Evolutionary conservation across 2,113 vertebrate genomes (phyloP).

Genomic region (Peromyscus polionotus): DNA sequence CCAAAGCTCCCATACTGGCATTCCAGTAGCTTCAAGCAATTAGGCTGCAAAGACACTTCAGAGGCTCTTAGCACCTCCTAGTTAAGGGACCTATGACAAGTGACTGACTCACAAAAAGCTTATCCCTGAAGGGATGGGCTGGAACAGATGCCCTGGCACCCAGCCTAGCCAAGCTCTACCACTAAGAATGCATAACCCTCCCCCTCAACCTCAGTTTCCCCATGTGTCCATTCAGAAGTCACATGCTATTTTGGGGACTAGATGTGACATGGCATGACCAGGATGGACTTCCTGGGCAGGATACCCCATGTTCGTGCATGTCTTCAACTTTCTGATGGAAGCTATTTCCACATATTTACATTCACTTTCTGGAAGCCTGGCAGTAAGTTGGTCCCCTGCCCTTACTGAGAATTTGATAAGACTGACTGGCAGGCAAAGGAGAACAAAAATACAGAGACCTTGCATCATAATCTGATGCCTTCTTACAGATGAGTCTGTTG

Average conservation of each 20-base stretch:
- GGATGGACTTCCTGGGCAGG: background rate
- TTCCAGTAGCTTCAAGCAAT: background rate
- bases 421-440: background rate
- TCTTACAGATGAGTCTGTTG: rapidly evolving
- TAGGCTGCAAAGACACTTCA: background rate
- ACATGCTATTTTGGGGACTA: too few relatives aligned
- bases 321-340: background rate
- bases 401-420: background rate
- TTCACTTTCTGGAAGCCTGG: background rate
- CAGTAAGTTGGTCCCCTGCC: background rate
- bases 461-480: background rate
- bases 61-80: background rate
- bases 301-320: background rate
- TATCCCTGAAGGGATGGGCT: rapidly evolving
- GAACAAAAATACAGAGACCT: background rate
- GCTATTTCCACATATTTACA: background rate
- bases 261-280: background rate
- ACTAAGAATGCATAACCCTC: background rate
- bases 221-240: background rate
- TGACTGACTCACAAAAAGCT: background rate
- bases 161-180: background rate
- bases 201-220: background rate
- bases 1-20: background rate
- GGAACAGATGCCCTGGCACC: background rate
- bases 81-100: background rate